Conservation (phyloP, 92 coral and sea anemone species). For the Zoanthus gigantus region DNA sequence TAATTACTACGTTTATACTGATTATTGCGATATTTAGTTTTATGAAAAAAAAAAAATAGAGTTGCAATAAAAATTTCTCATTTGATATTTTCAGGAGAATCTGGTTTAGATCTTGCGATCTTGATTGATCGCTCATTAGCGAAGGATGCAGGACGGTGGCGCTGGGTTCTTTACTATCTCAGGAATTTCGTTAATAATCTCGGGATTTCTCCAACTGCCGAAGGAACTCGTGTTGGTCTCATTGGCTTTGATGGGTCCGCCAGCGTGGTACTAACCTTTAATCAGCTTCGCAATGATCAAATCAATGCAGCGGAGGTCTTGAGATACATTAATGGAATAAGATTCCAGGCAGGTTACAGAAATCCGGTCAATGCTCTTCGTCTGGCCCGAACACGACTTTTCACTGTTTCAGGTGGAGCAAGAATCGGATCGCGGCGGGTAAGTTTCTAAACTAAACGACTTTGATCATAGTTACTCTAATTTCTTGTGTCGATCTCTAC, state of each 20-base stretch:
- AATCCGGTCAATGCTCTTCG: constrained; percentile 31
- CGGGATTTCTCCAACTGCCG: constrained; percentile 66
- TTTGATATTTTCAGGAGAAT: not conserved
- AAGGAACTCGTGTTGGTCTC: constrained; percentile 79
- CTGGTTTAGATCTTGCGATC: constrained; percentile 63
- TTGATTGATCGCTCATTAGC: constrained; percentile 59
- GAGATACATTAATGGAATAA: constrained; percentile 54
- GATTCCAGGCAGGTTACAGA: constrained; percentile 63
- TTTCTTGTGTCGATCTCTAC: not conserved
- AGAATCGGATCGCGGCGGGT: constrained; percentile 33
- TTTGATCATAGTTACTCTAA: not conserved
- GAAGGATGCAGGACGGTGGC: constrained; percentile 69
- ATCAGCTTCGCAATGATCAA: constrained; percentile 52
- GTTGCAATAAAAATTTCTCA: not conserved
- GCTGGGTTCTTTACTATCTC: constrained; percentile 62
- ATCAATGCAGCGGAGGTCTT: constrained; percentile 54
- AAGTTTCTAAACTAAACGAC: not conserved
- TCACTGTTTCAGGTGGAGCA: constrained; percentile 11
- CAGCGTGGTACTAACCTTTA: constrained; percentile 65
- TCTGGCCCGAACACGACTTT: constrained; percentile 20
- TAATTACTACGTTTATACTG: no score
- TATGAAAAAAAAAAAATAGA: not conserved
- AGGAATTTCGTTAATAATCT: constrained; percentile 66
- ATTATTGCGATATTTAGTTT: no score
- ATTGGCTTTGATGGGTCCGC: constrained; percentile 72